Evolutionary conservation across 1,140 invertebrate genomes (phyloP).

Genomic region (Sitodiplosis mosellana): DNA sequence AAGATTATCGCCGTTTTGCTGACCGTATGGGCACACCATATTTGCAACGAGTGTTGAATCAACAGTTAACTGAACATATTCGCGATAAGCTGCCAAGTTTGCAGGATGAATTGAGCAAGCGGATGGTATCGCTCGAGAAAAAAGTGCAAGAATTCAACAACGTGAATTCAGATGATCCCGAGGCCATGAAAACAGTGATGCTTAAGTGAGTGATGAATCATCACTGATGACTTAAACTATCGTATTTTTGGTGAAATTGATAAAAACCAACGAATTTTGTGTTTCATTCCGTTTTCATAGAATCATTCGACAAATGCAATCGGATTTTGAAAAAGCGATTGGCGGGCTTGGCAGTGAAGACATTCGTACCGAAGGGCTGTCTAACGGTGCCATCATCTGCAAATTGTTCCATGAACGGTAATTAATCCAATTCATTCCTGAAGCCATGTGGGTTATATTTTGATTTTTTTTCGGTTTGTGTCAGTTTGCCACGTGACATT

Average conservation of each 20-base stretch:
- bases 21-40: slow-evolving; percentile 93
- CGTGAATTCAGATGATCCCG: slow-evolving; percentile 87
- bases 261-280: no score
- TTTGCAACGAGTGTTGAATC: slow-evolving; percentile 90
- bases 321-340: slow-evolving; percentile 90
- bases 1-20: slow-evolving; percentile 92
- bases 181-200: slow-evolving; percentile 69
- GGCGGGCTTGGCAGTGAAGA: slow-evolving; percentile 79
- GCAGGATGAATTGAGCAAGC: slow-evolving; percentile 84
- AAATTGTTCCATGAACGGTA: slow-evolving; percentile 81
- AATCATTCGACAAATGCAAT: slow-evolving; percentile 90
- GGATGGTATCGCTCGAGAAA: slow-evolving; percentile 76
- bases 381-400: slow-evolving; percentile 94
- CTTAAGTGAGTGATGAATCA: no score
- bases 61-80: slow-evolving; percentile 97
- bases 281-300: no score
- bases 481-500: slow-evolving; percentile 87
- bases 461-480: neutral
- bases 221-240: no score
- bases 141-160: slow-evolving; percentile 96
- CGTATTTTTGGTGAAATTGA: no score
- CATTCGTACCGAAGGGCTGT: slow-evolving; percentile 87
- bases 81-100: slow-evolving; percentile 90
- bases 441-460: neutral
- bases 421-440: neutral